Evolutionary conservation across 2,797 vertebrate genomes (phyloP).

Genomic region (Leucoraja ocellata): DNA sequence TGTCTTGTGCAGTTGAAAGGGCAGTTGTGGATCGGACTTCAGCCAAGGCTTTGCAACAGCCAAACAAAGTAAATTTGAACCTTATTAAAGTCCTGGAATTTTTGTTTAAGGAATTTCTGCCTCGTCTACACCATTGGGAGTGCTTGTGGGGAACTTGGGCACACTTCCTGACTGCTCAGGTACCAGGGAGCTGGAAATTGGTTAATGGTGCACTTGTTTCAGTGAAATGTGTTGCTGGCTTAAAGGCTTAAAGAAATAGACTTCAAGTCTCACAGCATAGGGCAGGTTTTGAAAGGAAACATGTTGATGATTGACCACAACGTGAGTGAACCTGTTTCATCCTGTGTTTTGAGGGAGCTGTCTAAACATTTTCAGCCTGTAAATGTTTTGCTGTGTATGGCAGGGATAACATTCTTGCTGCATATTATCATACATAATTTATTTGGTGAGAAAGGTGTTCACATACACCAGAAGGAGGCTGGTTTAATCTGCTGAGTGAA

Average conservation of each 20-base stretch:
- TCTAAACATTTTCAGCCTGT: background rate
- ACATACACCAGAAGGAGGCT: background rate
- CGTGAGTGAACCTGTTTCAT: background rate
- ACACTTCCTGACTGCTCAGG: background rate
- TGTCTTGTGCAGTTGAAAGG: background rate
- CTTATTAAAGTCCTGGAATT: background rate
- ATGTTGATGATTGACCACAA: conserved; percentile 24
- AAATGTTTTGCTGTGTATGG: background rate
- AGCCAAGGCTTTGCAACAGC: background rate
- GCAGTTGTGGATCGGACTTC: background rate
- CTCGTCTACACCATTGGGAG: background rate
- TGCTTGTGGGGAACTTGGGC: background rate
- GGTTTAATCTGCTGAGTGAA: background rate
- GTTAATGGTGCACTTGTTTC: conserved; percentile 5
- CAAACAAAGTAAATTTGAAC: background rate
- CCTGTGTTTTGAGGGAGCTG: background rate
- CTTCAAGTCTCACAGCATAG: background rate
- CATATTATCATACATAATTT: background rate
- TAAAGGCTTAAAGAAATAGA: conserved; percentile 18
- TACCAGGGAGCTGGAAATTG: background rate
- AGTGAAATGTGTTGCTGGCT: background rate
- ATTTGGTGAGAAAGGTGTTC: background rate
- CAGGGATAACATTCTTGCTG: background rate
- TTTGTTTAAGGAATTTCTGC: too few species aligned
- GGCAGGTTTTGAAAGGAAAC: background rate